Evolutionary conservation across 2,888 invertebrate genomes (phyloP).

Genomic region (Napeogenes sylphis): DNA sequence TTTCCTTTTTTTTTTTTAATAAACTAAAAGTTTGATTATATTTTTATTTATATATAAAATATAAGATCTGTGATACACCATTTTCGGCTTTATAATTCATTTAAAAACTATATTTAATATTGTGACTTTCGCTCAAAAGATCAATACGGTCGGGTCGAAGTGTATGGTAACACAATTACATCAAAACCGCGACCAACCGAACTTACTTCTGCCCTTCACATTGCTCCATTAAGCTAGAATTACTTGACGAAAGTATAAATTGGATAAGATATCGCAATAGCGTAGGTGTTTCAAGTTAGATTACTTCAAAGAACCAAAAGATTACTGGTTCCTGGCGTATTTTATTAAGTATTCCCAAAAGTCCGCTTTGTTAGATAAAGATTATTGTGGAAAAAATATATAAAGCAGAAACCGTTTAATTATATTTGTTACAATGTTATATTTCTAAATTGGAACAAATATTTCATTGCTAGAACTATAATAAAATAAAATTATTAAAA

Average conservation of each 20-base stretch:
- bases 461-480: too few species aligned
- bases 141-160: conserved; percentile 56
- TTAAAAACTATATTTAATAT: conserved; percentile 36
- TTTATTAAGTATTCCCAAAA: neutral
- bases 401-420: neutral
- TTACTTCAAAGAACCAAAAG: conserved; percentile 1
- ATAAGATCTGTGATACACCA: too few species aligned
- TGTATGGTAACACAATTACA: conserved; percentile 64
- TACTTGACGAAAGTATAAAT: conserved; percentile 11
- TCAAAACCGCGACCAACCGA: conserved; percentile 43
- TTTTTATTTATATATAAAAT: too few species aligned
- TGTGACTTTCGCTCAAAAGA: conserved; percentile 46
- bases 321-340: neutral
- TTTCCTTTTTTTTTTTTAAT: too few species aligned
- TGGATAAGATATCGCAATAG: conserved; percentile 6
- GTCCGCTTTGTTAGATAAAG: neutral
- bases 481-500: too few species aligned
- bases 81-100: too few species aligned
- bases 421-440: too few species aligned
- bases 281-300: conserved; percentile 8
- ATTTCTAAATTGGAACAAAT: too few species aligned
- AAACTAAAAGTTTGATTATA: too few species aligned
- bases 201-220: conserved; percentile 31
- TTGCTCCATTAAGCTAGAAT: conserved; percentile 11
- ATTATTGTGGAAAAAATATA: neutral